A percentile compares a stretch with the other conserved stretches of the same genome.
Evolutionary conservation across 64 coral and sea anemone genomes (phyloP).

Genomic region (Pachyseris speciosa): DNA sequence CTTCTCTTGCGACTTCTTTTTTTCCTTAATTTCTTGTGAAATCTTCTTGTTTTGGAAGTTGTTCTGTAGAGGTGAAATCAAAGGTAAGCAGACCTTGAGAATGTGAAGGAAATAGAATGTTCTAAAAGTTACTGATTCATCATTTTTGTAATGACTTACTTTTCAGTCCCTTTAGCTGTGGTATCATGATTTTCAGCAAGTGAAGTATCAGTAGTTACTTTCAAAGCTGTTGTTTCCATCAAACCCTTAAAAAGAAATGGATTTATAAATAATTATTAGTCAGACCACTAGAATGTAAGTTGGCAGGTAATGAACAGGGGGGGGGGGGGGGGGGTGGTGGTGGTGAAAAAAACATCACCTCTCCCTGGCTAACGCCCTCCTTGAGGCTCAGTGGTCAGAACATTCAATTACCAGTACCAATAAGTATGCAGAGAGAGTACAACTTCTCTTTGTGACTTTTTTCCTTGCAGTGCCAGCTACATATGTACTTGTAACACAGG

Average conservation of each 20-base stretch:
- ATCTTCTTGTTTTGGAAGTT: conserved; percentile 1
- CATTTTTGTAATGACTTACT: neutral
- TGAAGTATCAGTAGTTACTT: neutral
- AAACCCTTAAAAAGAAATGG: neutral
- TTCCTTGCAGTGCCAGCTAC: too few species aligned
- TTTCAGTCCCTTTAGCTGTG: neutral
- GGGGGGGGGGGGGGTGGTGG: too few species aligned
- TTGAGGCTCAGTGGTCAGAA: too few species aligned
- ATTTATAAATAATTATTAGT: neutral
- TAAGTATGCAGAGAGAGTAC: too few species aligned
- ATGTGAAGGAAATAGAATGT: neutral
- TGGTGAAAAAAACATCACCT: too few species aligned
- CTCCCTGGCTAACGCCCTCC: too few species aligned
- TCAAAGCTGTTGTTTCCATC: conserved; percentile 17
- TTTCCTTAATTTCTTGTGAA: conserved; percentile 25
- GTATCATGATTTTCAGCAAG: neutral
- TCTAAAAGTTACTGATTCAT: neutral
- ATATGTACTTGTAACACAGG: too few species aligned
- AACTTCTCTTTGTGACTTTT: too few species aligned
- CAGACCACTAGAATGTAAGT: neutral
- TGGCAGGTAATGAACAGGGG: too few species aligned
- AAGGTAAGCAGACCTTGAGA: neutral
- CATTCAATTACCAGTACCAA: too few species aligned
- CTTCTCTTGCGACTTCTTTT: conserved; percentile 5
- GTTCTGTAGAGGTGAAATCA: neutral